A percentile compares a stretch with the other conserved stretches of the same genome.
phyloP scores from a whole-genome alignment of 2,888 invertebrate genomes.

The Napeogenes sylphis region DNA sequence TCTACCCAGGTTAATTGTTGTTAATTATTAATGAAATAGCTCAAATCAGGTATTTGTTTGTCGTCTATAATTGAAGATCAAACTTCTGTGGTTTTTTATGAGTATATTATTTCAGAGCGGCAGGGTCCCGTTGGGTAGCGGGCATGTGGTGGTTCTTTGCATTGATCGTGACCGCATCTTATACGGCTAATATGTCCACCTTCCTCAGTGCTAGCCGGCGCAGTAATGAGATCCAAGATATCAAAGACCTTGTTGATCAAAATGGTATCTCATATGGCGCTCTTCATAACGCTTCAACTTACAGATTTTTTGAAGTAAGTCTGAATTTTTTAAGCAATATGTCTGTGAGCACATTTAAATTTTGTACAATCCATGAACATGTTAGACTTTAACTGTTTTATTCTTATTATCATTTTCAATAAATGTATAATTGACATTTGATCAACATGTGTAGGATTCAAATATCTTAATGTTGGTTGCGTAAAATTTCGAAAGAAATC shows the following conservation, averaged over 20 bases:
- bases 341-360: no score
- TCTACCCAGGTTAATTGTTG: constrained; percentile 84
- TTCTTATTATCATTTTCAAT: no score
- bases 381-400: no score
- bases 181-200: constrained; percentile 86
- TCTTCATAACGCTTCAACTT: constrained; percentile 86
- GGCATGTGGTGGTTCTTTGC: constrained; percentile 97
- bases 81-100: no score
- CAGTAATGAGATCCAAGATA: constrained; percentile 87
- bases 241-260: constrained; percentile 89
- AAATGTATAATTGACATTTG: no score
- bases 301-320: constrained; percentile 88
- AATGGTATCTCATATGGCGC: constrained; percentile 92
- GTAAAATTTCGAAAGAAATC: no score
- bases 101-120: constrained; percentile 78
- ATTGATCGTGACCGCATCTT: constrained; percentile 91
- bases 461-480: no score
- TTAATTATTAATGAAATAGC: no score
- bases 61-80: background rate
- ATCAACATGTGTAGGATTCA: no score
- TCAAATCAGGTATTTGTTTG: background rate
- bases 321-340: background rate
- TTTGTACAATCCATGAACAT: no score
- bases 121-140: constrained; percentile 91
- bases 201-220: constrained; percentile 88